Evolutionary conservation across 2,888 invertebrate genomes (phyloP).

Genomic region (Sisyra nigra): DNA sequence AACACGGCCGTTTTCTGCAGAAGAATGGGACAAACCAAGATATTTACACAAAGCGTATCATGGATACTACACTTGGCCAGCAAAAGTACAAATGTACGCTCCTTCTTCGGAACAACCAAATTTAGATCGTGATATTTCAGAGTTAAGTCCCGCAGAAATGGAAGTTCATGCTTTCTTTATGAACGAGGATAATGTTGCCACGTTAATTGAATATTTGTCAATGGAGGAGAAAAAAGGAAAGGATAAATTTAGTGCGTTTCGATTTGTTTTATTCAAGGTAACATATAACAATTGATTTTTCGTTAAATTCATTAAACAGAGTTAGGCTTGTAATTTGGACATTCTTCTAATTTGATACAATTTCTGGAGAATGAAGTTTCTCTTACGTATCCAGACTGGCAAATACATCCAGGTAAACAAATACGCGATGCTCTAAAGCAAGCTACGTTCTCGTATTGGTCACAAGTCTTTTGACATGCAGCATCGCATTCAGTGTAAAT

Average conservation of each 20-base stretch:
- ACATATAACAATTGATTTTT: constrained; percentile 12
- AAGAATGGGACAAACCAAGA: constrained; percentile 58
- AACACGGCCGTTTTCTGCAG: constrained; percentile 39
- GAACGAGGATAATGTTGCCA: constrained; percentile 45
- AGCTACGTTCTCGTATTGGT: background rate
- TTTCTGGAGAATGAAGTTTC: background rate
- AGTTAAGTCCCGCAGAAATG: constrained; percentile 45
- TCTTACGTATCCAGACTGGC: background rate
- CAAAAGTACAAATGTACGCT: constrained; percentile 42
- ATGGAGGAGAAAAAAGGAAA: constrained; percentile 76
- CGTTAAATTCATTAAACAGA: background rate
- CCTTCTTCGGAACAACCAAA: constrained; percentile 47
- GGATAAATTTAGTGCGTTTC: constrained; percentile 56
- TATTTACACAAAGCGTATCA: constrained; percentile 48
- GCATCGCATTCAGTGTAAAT: background rate
- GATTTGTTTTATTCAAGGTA: constrained; percentile 60
- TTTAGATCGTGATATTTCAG: constrained; percentile 32
- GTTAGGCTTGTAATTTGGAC: background rate
- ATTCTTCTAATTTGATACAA: constrained; percentile 4
- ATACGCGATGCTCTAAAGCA: background rate
- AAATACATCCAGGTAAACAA: constrained; percentile 4
- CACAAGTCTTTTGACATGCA: constrained; percentile 5
- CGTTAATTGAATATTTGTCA: constrained; percentile 53
- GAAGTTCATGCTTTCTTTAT: constrained; percentile 51
- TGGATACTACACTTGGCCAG: constrained; percentile 38